Percentiles rank a stretch among this genome's conserved stretches.
phyloP scores from a whole-genome alignment of 1,140 invertebrate genomes.

The Kradibia gibbosae region DNA sequence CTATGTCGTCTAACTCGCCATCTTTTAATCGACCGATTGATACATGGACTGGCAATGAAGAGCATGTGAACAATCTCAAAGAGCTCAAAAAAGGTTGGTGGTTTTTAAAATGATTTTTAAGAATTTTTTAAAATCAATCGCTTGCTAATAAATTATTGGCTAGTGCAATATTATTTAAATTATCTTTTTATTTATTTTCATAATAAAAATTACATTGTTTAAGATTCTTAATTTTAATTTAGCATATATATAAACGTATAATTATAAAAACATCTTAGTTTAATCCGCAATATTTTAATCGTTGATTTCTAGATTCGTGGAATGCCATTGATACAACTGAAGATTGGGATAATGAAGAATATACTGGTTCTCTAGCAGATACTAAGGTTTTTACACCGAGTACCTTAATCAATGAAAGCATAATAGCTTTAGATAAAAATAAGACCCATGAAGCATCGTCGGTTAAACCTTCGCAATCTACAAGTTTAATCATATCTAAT shows the following conservation, averaged over 20 bases:
- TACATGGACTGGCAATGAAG: conserved; percentile 71
- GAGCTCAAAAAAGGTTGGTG: conserved; percentile 67
- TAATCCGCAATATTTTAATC: too few relatives aligned
- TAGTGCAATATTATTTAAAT: too few relatives aligned
- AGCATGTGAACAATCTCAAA: conserved; percentile 66
- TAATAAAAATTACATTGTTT: too few relatives aligned
- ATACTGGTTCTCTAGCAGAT: conserved; percentile 92
- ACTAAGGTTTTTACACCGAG: conserved; percentile 95
- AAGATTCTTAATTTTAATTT: too few relatives aligned
- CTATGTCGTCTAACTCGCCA: conserved; percentile 59
- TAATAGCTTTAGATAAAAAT: conserved; percentile 59
- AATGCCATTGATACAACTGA: conserved; percentile 80
- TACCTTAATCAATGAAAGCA: conserved; percentile 63
- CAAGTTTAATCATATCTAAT: conserved; percentile 44
- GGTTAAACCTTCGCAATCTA: conserved; percentile 54
- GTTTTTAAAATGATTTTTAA: not conserved
- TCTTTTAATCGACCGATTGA: conserved; percentile 71
- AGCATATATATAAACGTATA: too few relatives aligned
- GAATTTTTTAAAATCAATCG: too few relatives aligned
- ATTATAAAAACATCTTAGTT: too few relatives aligned
- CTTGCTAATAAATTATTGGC: too few relatives aligned
- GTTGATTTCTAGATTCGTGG: conserved; percentile 79
- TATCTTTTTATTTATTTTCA: too few relatives aligned
- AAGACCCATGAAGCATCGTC: conserved; percentile 47
- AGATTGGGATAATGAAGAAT: conserved; percentile 96